These are phyloP conservation scores for Neodiprion fabricii DNA, from an alignment of 1,140 invertebrate genomes.

Conservation along the genomic window DNA sequence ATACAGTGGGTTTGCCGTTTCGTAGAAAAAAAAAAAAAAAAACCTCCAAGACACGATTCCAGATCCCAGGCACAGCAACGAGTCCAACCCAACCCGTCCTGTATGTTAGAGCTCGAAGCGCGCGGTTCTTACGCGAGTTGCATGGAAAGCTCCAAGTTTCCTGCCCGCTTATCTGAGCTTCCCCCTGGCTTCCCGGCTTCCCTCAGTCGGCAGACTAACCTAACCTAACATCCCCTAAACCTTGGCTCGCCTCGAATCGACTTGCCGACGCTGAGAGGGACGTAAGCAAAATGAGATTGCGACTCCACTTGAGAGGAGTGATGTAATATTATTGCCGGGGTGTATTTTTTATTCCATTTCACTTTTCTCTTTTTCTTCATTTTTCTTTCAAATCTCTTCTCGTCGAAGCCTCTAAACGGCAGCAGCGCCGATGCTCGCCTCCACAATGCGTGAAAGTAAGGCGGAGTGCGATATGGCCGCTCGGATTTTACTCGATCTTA, in stretches of 20 bases:
- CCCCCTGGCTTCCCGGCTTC: background rate
- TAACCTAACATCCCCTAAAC: background rate
- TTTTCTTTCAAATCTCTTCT: background rate
- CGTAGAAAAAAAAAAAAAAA: background rate
- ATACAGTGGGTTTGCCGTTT: background rate
- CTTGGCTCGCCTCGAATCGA: background rate
- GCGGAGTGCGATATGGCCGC: too few species aligned
- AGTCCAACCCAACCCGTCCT: background rate
- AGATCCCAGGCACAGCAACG: background rate
- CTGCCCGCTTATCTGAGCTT: constrained; percentile 2
- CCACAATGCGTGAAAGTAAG: too few species aligned
- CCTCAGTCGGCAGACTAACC: background rate
- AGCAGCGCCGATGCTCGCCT: background rate
- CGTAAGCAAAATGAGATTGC: constrained; percentile 5
- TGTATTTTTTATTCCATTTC: background rate
- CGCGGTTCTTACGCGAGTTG: background rate
- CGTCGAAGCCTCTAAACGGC: background rate
- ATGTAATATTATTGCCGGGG: background rate
- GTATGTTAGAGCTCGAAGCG: background rate
- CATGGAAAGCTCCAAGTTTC: background rate
- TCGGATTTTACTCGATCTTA: too few species aligned
- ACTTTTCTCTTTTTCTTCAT: background rate
- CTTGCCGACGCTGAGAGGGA: background rate
- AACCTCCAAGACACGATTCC: background rate
- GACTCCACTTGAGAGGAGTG: constrained; percentile 6